Conservation (phyloP, 2,113 vertebrate genomes). For the Equus przewalskii region DNA sequence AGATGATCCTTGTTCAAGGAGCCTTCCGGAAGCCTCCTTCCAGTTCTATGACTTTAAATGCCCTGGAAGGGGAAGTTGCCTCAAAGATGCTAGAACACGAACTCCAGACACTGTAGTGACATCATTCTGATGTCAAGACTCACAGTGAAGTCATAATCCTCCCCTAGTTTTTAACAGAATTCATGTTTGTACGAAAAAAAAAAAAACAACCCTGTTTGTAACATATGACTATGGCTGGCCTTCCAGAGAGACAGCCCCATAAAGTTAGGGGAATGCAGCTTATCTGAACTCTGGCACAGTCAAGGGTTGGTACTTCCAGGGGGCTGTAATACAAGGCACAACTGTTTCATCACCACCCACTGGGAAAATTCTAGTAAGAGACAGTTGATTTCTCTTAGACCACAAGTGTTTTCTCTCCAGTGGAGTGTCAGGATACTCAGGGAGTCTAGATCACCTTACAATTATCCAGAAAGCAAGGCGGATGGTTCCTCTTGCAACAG, state of each 20-base stretch:
- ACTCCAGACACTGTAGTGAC: not conserved
- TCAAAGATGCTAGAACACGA: not conserved
- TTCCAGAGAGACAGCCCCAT: not conserved
- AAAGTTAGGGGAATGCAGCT: not conserved
- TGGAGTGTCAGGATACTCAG: not conserved
- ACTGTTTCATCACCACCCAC: not conserved
- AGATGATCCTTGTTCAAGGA: not conserved
- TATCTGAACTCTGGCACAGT: not conserved
- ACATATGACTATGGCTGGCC: not conserved
- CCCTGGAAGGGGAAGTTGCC: not conserved
- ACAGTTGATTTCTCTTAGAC: not conserved
- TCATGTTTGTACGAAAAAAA: not conserved
- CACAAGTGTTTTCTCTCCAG: not conserved
- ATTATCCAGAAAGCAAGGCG: not conserved
- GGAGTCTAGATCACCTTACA: not conserved
- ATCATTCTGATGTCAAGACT: not conserved
- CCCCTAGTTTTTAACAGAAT: not conserved
- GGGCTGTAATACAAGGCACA: not conserved
- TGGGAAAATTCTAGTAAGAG: not conserved
- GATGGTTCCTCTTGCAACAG: not conserved
- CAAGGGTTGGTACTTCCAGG: not conserved
- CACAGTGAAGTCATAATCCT: not conserved
- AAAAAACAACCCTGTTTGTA: not conserved
- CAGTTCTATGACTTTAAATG: not conserved
- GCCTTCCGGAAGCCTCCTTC: not conserved